Percentiles rank a stretch among this genome's conserved stretches.
Evolutionary conservation across 2,888 invertebrate genomes (phyloP).

Genomic region (Euproctis similis): DNA sequence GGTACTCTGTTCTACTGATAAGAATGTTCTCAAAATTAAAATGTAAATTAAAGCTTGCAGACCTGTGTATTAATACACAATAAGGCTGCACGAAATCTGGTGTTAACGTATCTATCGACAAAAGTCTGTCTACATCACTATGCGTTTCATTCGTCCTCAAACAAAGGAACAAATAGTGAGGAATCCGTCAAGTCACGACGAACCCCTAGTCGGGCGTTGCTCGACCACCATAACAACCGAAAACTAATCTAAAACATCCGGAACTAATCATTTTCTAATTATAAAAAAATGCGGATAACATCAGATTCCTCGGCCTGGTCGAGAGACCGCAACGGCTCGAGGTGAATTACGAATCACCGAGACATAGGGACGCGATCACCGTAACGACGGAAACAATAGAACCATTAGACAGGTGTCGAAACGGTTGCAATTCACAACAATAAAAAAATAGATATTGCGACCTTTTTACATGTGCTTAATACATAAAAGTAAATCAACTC

Average conservation of each 20-base stretch:
- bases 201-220: constrained; percentile 28
- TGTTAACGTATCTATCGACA: constrained; percentile 20
- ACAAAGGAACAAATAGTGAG: constrained; percentile 52
- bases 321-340: constrained; percentile 33
- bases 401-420: constrained; percentile 24
- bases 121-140: constrained; percentile 36
- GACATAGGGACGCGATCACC: constrained; percentile 14
- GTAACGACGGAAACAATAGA: constrained; percentile 25
- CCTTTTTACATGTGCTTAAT: too few species aligned
- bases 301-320: constrained; percentile 37
- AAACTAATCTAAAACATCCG: constrained; percentile 69
- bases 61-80: too few species aligned
- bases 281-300: constrained; percentile 54
- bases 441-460: constrained; percentile 20
- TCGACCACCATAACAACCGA: constrained; percentile 43
- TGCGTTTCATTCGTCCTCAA: constrained; percentile 39
- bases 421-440: constrained; percentile 15
- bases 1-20: too few species aligned
- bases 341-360: constrained; percentile 32
- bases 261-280: constrained; percentile 68
- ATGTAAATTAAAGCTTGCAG: too few species aligned
- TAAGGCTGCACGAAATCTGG: too few species aligned
- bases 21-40: too few species aligned
- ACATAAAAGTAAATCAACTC: too few species aligned
- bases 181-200: constrained; percentile 67